phyloP scores from a whole-genome alignment of 2,797 vertebrate species.

The Microtus californicus region DNA sequence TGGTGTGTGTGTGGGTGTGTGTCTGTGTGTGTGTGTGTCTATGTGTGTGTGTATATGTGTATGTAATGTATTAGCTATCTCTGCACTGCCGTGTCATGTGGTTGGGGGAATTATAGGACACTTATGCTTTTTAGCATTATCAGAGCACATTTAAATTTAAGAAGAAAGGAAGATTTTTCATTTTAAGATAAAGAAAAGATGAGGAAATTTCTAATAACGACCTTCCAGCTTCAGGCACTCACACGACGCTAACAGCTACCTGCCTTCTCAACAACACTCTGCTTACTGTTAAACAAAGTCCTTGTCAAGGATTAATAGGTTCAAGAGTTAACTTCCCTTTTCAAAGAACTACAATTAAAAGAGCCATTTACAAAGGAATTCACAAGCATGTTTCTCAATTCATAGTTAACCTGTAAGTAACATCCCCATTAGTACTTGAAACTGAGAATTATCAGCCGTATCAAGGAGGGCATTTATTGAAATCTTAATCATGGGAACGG shows the following conservation, averaged over 20 bases:
- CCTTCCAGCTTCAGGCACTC: slow-evolving; percentile 44
- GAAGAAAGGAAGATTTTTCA: slow-evolving; percentile 52
- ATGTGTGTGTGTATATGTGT: neutral
- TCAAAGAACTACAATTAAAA: slow-evolving; percentile 82
- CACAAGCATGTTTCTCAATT: slow-evolving; percentile 71
- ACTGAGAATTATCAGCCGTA: slow-evolving; percentile 78
- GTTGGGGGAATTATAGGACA: neutral
- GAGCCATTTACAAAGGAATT: slow-evolving; percentile 80
- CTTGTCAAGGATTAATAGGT: slow-evolving; percentile 85
- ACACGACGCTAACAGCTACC: slow-evolving; percentile 69
- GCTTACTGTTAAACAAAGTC: slow-evolving; percentile 79
- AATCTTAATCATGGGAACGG: slow-evolving; percentile 63
- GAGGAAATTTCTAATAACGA: slow-evolving; percentile 72
- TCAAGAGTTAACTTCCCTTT: slow-evolving; percentile 83
- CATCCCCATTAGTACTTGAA: slow-evolving; percentile 76
- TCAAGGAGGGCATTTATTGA: slow-evolving; percentile 57
- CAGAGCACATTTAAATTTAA: slow-evolving; percentile 52
- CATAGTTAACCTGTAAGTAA: slow-evolving; percentile 74
- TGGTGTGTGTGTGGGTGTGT: neutral
- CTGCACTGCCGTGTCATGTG: neutral
- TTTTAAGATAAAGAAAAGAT: slow-evolving; percentile 64
- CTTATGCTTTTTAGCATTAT: neutral
- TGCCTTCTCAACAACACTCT: slow-evolving; percentile 83
- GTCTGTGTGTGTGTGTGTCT: neutral
- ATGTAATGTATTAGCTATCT: neutral